Base-by-base conservation (phyloP, 2,888 invertebrate genomes). In the Nemapogon koenigi region DNA sequence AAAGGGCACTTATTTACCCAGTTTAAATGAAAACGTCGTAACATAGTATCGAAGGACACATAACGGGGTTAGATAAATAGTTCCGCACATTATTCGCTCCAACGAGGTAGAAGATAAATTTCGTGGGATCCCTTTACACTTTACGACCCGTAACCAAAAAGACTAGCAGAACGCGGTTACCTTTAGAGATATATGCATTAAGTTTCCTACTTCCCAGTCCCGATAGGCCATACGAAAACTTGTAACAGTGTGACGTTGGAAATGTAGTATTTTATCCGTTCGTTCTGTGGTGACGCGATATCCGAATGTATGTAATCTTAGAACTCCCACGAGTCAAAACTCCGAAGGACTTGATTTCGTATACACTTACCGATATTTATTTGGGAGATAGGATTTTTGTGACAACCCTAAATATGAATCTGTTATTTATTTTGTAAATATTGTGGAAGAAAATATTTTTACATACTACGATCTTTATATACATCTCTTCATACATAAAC, bases 91-190 rank as follows among this genome's bases (percentile, higher is more conserved):
- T 66, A 66, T 62, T 59, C 65, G 62, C 61, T 62, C 59, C 62
- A 63, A 61, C 65, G 62, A 58, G 46, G 55, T 52, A 51, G 53
- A 61, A 64, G 65, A 65, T 65, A 63, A 62, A 66, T 65, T 65
- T 60, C 47, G 54, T 48, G 44, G 58, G 57, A 57, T 59, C 59
- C 62, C 59, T 59, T 64, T 57, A 61, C 62, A 55, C 53, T 60
- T 60, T 57, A 58, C 53, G 43, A 41, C 27, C 39, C 35, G 48
- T 54, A 55, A 52, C 57, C 48, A 56, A 60, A 54, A 62, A 58
- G 60, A 62, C 58, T 56, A 56, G 57, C 35, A 35, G 39, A 32
- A 19, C 58, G 57, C 48, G 56, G 58, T 57, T 53, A 44, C 47
- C 51, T 27, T 31, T 48, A 46, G 50, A 49, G 47, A 54, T 53